Conservation (phyloP, 37 sponge, comb jelly and placozoan genomes). For the Diacarnus erythraeanus region DNA sequence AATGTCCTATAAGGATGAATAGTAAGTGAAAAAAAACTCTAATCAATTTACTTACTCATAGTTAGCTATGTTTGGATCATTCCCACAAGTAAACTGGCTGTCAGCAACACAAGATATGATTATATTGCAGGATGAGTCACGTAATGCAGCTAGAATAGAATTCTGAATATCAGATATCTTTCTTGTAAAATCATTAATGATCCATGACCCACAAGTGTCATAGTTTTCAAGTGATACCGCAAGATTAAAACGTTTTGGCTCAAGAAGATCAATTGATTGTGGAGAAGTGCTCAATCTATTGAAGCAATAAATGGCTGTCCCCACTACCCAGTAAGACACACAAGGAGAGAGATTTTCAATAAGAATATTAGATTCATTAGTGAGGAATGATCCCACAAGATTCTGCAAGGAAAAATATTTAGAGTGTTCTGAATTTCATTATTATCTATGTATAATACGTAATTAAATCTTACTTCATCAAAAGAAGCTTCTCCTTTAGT, state of each 20-base stretch:
- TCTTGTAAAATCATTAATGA: background rate
- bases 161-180: background rate
- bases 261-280: background rate
- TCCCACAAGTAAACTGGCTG: background rate
- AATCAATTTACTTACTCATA: background rate
- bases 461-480: too few species aligned
- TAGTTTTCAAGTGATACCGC: background rate
- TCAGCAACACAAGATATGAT: background rate
- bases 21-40: too few species aligned
- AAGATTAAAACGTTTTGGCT: background rate
- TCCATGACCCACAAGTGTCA: background rate
- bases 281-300: background rate
- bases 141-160: background rate
- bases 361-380: background rate
- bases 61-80: background rate
- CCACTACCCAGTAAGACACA: background rate
- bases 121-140: background rate
- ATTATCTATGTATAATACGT: too few species aligned
- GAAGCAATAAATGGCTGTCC: background rate
- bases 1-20: background rate
- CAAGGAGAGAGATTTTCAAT: background rate
- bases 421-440: background rate
- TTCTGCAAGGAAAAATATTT: background rate
- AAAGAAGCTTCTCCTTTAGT: background rate
- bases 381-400: background rate